Conservation (phyloP, 1,140 invertebrate genomes). For the Sipha flava region DNA sequence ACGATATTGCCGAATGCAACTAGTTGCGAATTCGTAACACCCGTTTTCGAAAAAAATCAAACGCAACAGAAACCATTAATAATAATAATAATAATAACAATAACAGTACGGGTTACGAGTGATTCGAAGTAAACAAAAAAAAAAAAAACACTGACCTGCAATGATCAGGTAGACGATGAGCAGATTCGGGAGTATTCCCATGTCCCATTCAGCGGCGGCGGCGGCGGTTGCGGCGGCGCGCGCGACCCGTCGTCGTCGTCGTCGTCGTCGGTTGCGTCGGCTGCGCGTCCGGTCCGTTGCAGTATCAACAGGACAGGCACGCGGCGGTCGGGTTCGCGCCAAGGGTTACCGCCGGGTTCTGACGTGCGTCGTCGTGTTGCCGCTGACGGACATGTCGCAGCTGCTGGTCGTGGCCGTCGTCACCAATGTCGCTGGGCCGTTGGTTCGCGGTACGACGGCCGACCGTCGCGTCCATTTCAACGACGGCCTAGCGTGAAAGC, state of each 20-base stretch:
- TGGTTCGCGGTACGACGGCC: background rate
- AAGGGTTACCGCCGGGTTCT: background rate
- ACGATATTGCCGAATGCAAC: background rate
- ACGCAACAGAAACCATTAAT: no score
- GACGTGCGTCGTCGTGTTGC: background rate
- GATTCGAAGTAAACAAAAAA: no score
- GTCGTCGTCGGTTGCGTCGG: background rate
- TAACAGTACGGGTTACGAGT: no score
- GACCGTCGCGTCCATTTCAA: background rate
- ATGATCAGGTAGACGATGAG: constrained; percentile 17
- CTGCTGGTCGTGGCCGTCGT: background rate
- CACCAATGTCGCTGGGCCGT: background rate
- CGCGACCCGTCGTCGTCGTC: background rate
- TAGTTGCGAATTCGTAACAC: constrained; percentile 11
- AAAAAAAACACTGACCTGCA: background rate
- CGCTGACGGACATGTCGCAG: background rate
- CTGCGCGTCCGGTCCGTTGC: no score
- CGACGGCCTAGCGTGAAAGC: no score
- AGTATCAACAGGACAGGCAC: background rate
- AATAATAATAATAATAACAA: no score
- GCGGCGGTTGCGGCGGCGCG: background rate
- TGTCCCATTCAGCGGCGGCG: constrained; percentile 31
- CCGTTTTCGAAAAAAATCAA: no score
- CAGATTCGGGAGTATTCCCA: constrained; percentile 27
- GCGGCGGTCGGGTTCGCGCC: background rate